Evolutionary conservation across 2,888 invertebrate species (phyloP), one percentile per base, ranked within the genome.

Genomic region (Cheilosia urbana): DNA sequence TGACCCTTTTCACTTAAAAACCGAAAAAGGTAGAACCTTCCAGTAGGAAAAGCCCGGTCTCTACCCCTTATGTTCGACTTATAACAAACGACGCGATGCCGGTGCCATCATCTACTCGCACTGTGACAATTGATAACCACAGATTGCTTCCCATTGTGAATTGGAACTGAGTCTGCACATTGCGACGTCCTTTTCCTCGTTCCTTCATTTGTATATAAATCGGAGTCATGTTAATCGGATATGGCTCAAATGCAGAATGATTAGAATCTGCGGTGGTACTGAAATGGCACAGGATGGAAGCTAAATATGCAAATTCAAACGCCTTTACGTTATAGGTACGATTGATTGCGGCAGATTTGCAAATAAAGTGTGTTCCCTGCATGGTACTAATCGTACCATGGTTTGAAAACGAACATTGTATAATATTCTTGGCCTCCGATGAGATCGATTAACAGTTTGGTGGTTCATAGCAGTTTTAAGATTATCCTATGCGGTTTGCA

Each of bases 161-260:
- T 21, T 37, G 57, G 4, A 73, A 62, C 65, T 1, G 27, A 27
- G 6, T 27, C 27, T 57, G 55, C 55, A 57, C 47, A 57, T 55
- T 47, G 24, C 49, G 11, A 24, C 1, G 1, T 49, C 21, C 1
- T 9, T 24, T 49, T 30, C 30, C 49, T 19, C 53, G 63, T 63
- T 55, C 55, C 65, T 34, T 19, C 42, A 13, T 34, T 57, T 57
- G n/a, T 53, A 55, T 55, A 55, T 63, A 75, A 75, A 75, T 57
- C 40, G 45, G n/a, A 55, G 24, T 55, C 55, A 73, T 73, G 63
- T 73, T 73, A 73, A 73, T 73, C 47, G 63, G 55, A 75, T 63
- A 51, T 63, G 53, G 65, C 55, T 37, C 47, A 57, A 75, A 65
- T 65, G 65, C 19, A 57, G 17, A 15, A 37, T 24, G 73, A 63